These are phyloP conservation scores for Myzus persicae DNA, from an alignment of 1,140 invertebrate genomes.

Conservation along the genomic window DNA sequence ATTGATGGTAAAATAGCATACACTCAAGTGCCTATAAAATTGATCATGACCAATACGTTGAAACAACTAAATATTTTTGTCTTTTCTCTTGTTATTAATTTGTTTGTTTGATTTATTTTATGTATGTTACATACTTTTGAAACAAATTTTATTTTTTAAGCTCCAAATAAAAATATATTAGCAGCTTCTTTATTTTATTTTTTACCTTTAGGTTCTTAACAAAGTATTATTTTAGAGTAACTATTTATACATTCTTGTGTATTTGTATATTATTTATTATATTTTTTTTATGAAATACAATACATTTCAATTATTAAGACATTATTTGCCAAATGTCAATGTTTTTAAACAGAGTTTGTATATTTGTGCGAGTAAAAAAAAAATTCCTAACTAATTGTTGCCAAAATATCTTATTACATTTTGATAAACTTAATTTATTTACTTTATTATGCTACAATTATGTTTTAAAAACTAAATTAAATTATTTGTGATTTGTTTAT, in stretches of 20 bases:
- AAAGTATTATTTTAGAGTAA: slow-evolving; percentile 28
- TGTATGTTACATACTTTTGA: background rate
- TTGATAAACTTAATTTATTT: background rate
- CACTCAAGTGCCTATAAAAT: background rate
- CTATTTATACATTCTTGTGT: background rate
- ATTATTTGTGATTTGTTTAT: background rate
- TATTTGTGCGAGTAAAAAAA: background rate
- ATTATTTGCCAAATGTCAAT: too few species aligned
- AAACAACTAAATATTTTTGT: background rate
- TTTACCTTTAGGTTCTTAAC: background rate
- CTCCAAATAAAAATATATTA: background rate
- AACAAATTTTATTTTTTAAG: background rate
- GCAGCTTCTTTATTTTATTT: background rate
- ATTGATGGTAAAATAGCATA: background rate
- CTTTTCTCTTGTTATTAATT: slow-evolving; percentile 1
- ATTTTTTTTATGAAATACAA: background rate
- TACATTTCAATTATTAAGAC: background rate
- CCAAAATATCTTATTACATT: background rate
- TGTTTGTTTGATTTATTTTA: slow-evolving; percentile 21
- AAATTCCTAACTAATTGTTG: background rate
- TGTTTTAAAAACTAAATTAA: background rate
- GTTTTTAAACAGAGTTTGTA: background rate
- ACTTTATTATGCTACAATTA: background rate
- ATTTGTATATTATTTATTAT: background rate
- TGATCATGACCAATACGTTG: background rate